phyloP scores from a whole-genome alignment of 2,797 vertebrate species.

The Merluccius polli region DNA sequence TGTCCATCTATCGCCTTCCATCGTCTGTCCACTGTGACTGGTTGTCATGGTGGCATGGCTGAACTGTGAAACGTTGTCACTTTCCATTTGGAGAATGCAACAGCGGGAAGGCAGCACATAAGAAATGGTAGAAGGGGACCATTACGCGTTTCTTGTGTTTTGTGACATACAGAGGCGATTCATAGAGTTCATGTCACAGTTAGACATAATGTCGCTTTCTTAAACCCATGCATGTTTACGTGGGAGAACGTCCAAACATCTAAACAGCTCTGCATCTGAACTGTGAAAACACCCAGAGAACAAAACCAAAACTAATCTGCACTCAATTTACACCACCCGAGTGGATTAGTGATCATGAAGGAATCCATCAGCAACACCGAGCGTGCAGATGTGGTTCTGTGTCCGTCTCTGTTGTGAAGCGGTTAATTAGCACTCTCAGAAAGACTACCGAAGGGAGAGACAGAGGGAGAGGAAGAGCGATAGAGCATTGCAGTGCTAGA shows the following conservation, averaged over 20 bases:
- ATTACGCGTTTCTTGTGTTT: too few relatives aligned
- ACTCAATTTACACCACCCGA: neutral
- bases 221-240: neutral
- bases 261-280: neutral
- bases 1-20: neutral
- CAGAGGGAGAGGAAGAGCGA: too few relatives aligned
- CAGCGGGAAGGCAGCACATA: neutral
- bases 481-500: too few relatives aligned
- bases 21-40: neutral
- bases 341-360: neutral
- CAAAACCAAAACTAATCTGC: neutral
- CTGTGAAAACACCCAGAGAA: neutral
- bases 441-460: too few relatives aligned
- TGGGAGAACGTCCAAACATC: neutral
- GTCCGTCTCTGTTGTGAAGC: too few relatives aligned
- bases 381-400: too few relatives aligned
- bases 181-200: neutral
- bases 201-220: too few relatives aligned
- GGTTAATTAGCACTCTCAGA: too few relatives aligned
- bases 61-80: neutral
- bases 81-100: neutral
- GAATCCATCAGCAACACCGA: neutral
- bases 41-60: neutral
- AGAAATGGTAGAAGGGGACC: too few relatives aligned
- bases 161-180: too few relatives aligned